Conservation (phyloP, 2,888 invertebrate species). For the Pseudolycoriella hygida region DNA sequence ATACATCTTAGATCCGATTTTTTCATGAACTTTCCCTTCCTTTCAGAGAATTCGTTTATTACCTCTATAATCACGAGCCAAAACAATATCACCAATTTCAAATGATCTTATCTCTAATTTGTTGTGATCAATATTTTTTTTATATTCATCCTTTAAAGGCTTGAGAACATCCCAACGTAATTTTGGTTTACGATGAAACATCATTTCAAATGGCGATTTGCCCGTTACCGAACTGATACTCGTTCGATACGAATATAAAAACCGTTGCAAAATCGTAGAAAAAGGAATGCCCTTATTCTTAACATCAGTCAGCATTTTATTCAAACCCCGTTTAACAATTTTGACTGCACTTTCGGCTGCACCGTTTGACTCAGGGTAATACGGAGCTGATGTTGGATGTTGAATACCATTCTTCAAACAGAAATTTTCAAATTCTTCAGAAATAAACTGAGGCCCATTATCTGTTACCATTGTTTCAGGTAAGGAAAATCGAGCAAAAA, state of each 20-base stretch:
- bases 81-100: background rate
- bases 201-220: background rate
- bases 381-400: conserved; percentile 2
- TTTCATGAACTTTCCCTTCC: background rate
- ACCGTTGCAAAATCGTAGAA: background rate
- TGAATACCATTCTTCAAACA: background rate
- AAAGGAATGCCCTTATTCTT: conserved; percentile 5
- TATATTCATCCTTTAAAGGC: background rate
- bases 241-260: background rate
- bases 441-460: background rate
- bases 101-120: too few species aligned
- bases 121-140: too few species aligned
- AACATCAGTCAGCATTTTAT: conserved; percentile 10
- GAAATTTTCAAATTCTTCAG: background rate
- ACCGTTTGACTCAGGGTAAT: conserved; percentile 10
- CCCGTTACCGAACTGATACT: background rate
- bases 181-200: background rate
- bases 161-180: background rate
- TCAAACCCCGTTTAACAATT: conserved; percentile 10
- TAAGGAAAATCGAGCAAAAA: background rate
- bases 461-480: background rate
- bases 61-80: background rate
- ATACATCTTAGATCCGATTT: background rate
- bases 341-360: conserved; percentile 11
- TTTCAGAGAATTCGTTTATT: background rate